Conservation (phyloP, 1,140 invertebrate species). For the Liolophura sinensis region DNA sequence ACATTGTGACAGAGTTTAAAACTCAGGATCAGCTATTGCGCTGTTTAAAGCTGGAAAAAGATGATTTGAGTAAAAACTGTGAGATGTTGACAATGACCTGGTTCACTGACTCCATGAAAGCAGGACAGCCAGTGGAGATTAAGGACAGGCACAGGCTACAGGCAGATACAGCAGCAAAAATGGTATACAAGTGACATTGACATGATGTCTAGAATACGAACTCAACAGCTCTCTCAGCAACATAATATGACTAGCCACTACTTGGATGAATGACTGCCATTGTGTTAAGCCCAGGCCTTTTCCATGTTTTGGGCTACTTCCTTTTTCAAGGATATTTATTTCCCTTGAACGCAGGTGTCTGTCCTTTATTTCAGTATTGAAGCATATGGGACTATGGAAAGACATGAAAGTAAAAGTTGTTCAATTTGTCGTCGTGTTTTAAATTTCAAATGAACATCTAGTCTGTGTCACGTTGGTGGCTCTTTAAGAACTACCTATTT, state of each 20-base stretch:
- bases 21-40: conserved; percentile 16
- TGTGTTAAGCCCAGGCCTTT: conserved; percentile 11
- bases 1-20: conserved; percentile 25
- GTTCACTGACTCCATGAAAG: conserved; percentile 30
- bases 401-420: no score
- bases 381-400: no score
- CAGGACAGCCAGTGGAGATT: conserved; percentile 14
- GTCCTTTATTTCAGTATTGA: no score
- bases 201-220: not conserved
- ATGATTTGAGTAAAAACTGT: not conserved
- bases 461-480: no score
- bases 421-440: no score
- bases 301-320: conserved; percentile 8
- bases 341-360: no score
- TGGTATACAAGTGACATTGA: not conserved
- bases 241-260: not conserved
- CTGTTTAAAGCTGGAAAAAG: conserved; percentile 15
- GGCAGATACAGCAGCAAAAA: not conserved
- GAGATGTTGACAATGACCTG: conserved; percentile 18
- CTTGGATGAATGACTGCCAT: not conserved
- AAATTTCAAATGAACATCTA: no score
- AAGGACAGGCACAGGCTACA: conserved; percentile 14
- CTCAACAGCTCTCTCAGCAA: not conserved
- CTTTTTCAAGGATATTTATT: not conserved
- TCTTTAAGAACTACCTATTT: no score